phyloP scores from a whole-genome alignment of 1,140 invertebrate genomes.

The Cotesia vestalis region DNA sequence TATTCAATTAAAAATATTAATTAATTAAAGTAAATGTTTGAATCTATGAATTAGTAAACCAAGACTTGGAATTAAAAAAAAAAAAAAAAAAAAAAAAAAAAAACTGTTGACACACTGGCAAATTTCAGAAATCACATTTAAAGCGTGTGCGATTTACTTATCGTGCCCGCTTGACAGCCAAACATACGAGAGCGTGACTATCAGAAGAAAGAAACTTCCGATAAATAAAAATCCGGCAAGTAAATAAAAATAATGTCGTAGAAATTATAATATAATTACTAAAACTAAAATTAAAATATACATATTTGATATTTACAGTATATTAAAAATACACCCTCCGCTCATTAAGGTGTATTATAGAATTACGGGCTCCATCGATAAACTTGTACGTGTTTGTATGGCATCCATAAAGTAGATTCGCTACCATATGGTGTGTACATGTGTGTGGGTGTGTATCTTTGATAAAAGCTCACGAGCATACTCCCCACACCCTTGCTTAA shows the following conservation, averaged over 20 bases:
- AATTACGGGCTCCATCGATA: too few relatives aligned
- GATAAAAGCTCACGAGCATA: too few relatives aligned
- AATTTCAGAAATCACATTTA: background rate
- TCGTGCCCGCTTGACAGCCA: background rate
- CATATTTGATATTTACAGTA: background rate
- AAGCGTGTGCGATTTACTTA: background rate
- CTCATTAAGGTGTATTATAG: too few relatives aligned
- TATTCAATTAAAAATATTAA: constrained; percentile 2
- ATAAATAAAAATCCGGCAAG: background rate
- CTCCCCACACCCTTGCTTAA: too few relatives aligned
- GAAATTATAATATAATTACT: background rate
- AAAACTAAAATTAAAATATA: background rate
- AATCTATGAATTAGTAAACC: background rate
- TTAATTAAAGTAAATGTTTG: background rate
- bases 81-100: constrained; percentile 3
- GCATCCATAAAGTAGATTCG: background rate
- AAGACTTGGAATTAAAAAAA: background rate
- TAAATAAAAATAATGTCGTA: background rate
- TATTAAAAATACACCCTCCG: background rate
- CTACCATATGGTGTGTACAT: too few relatives aligned
- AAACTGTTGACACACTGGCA: background rate
- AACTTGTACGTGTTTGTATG: too few relatives aligned
- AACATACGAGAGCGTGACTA: constrained; percentile 12
- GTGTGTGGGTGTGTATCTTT: too few relatives aligned
- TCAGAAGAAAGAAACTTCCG: background rate